Conservation (phyloP, 1,140 invertebrate genomes). For the Trichoplusia ni region DNA sequence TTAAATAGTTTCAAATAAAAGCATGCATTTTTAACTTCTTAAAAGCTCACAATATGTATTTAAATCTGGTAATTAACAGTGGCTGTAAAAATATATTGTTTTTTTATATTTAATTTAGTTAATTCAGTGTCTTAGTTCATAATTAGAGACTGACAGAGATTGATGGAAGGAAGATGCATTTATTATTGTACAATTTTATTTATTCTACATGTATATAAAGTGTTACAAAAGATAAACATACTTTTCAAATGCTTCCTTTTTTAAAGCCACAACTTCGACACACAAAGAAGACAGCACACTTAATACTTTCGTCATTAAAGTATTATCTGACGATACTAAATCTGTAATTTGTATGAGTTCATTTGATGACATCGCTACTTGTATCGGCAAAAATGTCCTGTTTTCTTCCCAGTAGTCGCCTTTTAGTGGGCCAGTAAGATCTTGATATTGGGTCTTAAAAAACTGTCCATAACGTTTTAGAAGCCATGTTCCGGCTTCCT, state of each 20-base stretch:
- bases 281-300: slow-evolving; percentile 90
- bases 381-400: slow-evolving; percentile 84
- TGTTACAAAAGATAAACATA: slow-evolving; percentile 49
- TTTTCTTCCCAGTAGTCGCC: slow-evolving; percentile 55
- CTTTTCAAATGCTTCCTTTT: slow-evolving; percentile 85
- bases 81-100: too few species aligned
- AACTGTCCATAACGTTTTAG: slow-evolving; percentile 86
- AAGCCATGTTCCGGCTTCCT: slow-evolving; percentile 67
- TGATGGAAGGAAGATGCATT: too few species aligned
- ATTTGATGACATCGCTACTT: slow-evolving; percentile 76
- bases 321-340: slow-evolving; percentile 91
- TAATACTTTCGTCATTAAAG: slow-evolving; percentile 91
- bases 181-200: too few species aligned
- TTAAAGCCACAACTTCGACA: slow-evolving; percentile 87
- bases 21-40: too few species aligned
- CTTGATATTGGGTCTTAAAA: slow-evolving; percentile 85
- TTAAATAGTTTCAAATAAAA: too few species aligned
- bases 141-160: too few species aligned
- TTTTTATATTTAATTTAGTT: too few species aligned
- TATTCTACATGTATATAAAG: too few species aligned
- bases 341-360: slow-evolving; percentile 86
- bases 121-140: too few species aligned
- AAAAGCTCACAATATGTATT: too few species aligned
- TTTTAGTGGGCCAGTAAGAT: slow-evolving; percentile 45
- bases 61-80: too few species aligned